A percentile compares a stretch with the other conserved stretches of the same genome.
These are phyloP conservation scores for Vidua macroura DNA, from an alignment of 2,113 vertebrate species.

Conservation along the genomic window DNA sequence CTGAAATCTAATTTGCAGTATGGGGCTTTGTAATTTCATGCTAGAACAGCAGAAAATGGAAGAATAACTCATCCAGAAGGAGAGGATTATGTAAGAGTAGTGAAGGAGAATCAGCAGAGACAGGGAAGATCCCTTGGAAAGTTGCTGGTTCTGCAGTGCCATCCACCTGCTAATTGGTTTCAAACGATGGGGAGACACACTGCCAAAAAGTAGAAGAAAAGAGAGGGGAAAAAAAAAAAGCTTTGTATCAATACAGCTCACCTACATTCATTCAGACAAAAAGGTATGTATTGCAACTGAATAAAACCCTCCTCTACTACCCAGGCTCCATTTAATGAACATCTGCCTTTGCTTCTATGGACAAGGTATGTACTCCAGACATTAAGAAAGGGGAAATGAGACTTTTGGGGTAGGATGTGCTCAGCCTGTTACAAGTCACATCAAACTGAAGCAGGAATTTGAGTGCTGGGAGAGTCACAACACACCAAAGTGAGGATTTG, in stretches of 20 bases:
- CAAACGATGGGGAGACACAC: not conserved
- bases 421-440: not conserved
- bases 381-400: not conserved
- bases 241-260: not conserved
- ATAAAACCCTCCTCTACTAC: not conserved
- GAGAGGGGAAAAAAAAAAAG: not conserved
- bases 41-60: conserved; percentile 70
- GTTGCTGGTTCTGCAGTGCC: conserved; percentile 2
- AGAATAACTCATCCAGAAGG: conserved; percentile 59
- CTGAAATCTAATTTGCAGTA: conserved; percentile 62
- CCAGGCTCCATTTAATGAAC: not conserved
- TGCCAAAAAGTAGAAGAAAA: not conserved
- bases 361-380: not conserved
- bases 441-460: not conserved
- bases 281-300: not conserved
- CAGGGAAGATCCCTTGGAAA: conserved; percentile 26
- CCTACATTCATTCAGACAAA: conserved; percentile 3
- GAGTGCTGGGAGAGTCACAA: not conserved
- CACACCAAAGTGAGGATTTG: not conserved
- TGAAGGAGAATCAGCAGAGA: conserved; percentile 34
- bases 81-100: conserved; percentile 33
- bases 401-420: not conserved
- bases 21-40: conserved; percentile 68
- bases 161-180: conserved; percentile 27
- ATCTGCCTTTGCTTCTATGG: not conserved